Base-by-base conservation (phyloP, 1,140 invertebrate genomes). In the Saccostrea cuccullata region DNA sequence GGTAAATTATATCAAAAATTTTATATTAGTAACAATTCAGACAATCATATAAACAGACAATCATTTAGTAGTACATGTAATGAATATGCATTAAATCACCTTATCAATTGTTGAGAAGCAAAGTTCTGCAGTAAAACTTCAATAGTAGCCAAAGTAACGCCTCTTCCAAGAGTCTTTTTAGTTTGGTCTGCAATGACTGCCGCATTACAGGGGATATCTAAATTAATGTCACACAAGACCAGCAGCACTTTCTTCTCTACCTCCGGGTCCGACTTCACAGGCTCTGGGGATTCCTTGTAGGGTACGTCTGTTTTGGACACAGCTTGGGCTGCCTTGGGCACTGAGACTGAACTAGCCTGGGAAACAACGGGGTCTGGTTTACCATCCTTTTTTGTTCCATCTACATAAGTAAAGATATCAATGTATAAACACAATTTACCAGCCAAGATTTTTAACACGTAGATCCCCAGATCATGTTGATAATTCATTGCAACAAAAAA, bases 41-140 rank as follows among this genome's bases (percentile, higher is more conserved):
- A 47, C 9, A n/a, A n/a, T n/a, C n/a, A n/a, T n/a, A 47, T 47
- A 8, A 0, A 47, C 47, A 47, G 9, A 47, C 5, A 47, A 6
- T 47, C 47, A 47, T 47, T 47, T 47, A 8, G 9, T 47, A 47
- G 56, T 60, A 60, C 20, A 60, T 15, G 58, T 64, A 64, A 64
- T 64, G 58, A 64, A 64, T 64, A 64, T 20, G n/a, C 1, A 64
- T 20, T 1, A 17, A 64, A 13, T 36, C 93, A 96, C 96, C 96
- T 97, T 89, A 99, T 97, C 23, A 98, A 95, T 91, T 98, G 97
- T 94, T 98, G 98, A 64, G 97, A 96, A 13, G 97, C 97, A 95
- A 99, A 97, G 94, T 98, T 99, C 90, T 97, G 96, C 0, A 99
- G 93, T 83, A 98, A 96, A 95, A 97, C 97, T 89, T 97, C 96